Evolutionary conservation across 2,113 vertebrate genomes (phyloP).

Genomic region (Barbus barbus): DNA sequence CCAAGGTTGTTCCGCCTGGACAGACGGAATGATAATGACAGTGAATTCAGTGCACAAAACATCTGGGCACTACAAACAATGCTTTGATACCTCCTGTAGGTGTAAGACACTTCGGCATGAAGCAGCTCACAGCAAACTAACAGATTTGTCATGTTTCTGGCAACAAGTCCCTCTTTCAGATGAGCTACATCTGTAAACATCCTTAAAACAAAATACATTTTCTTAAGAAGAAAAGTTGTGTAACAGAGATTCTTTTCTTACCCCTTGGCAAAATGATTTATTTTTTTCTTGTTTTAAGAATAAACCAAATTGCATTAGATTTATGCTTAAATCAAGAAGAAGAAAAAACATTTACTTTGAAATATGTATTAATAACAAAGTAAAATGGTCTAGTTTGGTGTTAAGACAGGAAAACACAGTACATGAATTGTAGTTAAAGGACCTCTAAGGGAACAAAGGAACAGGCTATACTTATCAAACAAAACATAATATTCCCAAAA

Average conservation of each 20-base stretch:
- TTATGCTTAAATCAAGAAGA: not conserved
- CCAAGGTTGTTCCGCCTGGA: not conserved
- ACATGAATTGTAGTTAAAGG: not conserved
- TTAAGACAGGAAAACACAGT: not conserved
- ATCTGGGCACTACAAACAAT: slow-evolving; percentile 67
- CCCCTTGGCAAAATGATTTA: not conserved
- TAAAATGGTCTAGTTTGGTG: not conserved
- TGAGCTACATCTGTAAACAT: not conserved
- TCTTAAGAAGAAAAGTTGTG: not conserved
- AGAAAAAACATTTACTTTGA: not conserved
- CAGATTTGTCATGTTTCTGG: slow-evolving; percentile 70
- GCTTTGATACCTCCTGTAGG: slow-evolving; percentile 61
- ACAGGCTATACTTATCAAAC: not conserved
- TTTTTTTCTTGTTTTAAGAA: not conserved
- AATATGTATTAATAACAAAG: not conserved
- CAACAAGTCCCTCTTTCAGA: slow-evolving; percentile 45
- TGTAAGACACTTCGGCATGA: slow-evolving; percentile 63
- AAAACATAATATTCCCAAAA: not conserved
- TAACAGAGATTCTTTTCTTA: not conserved
- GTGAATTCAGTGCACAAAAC: slow-evolving; percentile 69
- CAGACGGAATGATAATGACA: slow-evolving; percentile 70
- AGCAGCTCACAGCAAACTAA: slow-evolving; percentile 70
- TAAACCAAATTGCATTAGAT: not conserved
- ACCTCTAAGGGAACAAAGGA: not conserved
- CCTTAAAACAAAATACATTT: not conserved